Evolutionary conservation across 2,888 invertebrate species (phyloP).

Genomic region (Mellilla xanthometata): DNA sequence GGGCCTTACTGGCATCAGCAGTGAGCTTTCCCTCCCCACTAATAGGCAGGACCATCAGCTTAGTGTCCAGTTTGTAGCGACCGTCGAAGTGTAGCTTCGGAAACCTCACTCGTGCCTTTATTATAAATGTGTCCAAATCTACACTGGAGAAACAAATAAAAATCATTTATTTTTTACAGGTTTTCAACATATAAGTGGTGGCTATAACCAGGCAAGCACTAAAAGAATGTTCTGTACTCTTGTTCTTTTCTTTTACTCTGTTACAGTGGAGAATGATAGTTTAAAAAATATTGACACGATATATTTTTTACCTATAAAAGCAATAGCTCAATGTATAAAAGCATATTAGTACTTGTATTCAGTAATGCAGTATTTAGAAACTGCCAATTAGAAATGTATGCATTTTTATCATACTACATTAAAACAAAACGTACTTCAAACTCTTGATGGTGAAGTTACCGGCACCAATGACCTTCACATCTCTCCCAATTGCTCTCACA

Average conservation of each 20-base stretch:
- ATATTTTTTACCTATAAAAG: no score
- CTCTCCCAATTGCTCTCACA: constrained; percentile 70
- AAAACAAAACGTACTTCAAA: constrained; percentile 67
- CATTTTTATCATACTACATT: no score
- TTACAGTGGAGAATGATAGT: no score
- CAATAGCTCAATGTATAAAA: no score
- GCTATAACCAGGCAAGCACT: no score
- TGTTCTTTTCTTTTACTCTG: no score
- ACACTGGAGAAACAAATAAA: constrained; percentile 68
- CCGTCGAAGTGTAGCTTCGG: constrained; percentile 81
- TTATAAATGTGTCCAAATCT: constrained; percentile 72
- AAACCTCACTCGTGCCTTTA: constrained; percentile 73
- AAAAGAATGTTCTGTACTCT: no score
- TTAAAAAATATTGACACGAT: no score
- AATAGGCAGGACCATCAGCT: constrained; percentile 80
- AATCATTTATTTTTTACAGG: neutral
- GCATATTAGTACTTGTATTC: no score
- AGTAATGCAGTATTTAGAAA: no score
- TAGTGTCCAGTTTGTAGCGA: constrained; percentile 81
- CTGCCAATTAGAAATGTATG: no score
- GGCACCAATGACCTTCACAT: constrained; percentile 77
- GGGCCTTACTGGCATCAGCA: constrained; percentile 79
- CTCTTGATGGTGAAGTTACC: constrained; percentile 76
- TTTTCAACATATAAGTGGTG: no score
- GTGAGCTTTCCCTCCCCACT: constrained; percentile 81